Percentiles rank a stretch among this genome's conserved stretches.
phyloP scores from a whole-genome alignment of 2,797 vertebrate genomes.

The Gymnoscopelus microlampas region DNA sequence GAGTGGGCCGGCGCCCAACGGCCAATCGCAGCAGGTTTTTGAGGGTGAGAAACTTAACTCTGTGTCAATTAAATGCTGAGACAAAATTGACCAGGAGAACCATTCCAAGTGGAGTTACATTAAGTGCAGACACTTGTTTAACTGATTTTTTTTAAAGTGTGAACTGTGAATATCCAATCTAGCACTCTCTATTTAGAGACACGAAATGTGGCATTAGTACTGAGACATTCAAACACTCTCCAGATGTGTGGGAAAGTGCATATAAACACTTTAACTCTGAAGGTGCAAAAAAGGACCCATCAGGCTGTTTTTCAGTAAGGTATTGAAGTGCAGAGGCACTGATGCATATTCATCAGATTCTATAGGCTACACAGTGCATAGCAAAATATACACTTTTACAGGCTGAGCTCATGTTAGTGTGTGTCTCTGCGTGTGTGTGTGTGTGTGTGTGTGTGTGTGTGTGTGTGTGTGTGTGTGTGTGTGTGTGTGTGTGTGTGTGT shows the following conservation, averaged over 20 bases:
- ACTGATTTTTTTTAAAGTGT: conserved; percentile 7
- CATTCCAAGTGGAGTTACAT: conserved; percentile 1
- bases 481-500: background rate
- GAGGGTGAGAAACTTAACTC: too few species aligned
- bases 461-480: background rate
- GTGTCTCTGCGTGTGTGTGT: too few species aligned
- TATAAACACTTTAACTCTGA: background rate
- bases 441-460: background rate
- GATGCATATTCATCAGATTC: too few species aligned
- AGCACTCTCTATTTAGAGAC: conserved; percentile 25
- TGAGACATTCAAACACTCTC: conserved; percentile 21
- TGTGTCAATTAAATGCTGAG: too few species aligned
- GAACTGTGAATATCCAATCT: conserved; percentile 42
- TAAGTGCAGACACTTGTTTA: conserved; percentile 49
- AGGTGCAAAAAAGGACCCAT: too few species aligned
- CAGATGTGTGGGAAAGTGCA: conserved; percentile 35
- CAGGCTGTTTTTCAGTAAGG: too few species aligned
- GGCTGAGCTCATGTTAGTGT: background rate
- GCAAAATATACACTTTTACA: too few species aligned
- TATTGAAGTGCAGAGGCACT: too few species aligned
- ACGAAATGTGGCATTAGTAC: conserved; percentile 4
- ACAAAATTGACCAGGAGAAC: too few species aligned
- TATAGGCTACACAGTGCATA: too few species aligned
- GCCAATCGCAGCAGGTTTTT: too few species aligned
- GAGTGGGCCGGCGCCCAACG: too few species aligned